A percentile compares a stretch with the other conserved stretches of the same genome.
phyloP scores from a whole-genome alignment of 2,888 invertebrate species.

The Habroteleia sp. region DNA sequence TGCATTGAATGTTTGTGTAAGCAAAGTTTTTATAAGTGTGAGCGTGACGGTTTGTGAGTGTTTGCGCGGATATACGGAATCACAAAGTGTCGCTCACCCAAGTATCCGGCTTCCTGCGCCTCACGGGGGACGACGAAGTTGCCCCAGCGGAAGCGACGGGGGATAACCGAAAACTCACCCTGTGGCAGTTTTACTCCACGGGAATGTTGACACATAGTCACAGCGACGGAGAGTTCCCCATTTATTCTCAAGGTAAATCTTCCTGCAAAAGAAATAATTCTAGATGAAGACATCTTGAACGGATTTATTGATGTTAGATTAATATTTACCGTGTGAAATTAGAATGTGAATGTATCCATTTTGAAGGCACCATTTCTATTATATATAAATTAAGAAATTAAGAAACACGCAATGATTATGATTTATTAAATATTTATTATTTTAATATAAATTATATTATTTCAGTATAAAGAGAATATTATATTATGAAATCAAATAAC shows the following conservation, averaged over 20 bases:
- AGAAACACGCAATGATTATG: too few species aligned
- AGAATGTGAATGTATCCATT: too few species aligned
- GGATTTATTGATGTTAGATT: too few species aligned
- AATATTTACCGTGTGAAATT: too few species aligned
- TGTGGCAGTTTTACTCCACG: constrained; percentile 74
- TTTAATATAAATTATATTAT: too few species aligned
- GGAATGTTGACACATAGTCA: constrained; percentile 91
- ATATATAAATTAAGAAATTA: too few species aligned
- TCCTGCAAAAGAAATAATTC: too few species aligned
- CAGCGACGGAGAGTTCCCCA: constrained; percentile 92
- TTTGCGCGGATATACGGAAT: constrained; percentile 39
- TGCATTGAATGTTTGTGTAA: constrained; percentile 14
- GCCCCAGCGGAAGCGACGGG: constrained; percentile 70
- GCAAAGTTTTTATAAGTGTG: constrained; percentile 5
- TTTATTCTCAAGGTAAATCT: constrained; percentile 88
- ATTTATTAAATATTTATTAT: too few species aligned
- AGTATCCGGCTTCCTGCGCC: constrained; percentile 72
- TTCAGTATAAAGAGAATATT: too few species aligned
- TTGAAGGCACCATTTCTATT: too few species aligned
- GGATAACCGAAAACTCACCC: constrained; percentile 71
- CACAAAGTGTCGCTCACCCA: constrained; percentile 74
- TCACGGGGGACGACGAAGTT: constrained; percentile 73
- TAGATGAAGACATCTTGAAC: too few species aligned
- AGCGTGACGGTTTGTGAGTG: constrained; percentile 16
- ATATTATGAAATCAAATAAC: too few species aligned